A percentile compares a stretch with the other conserved stretches of the same genome.
phyloP scores from a whole-genome alignment of 2,113 vertebrate genomes.

The Echinops telfairi region DNA sequence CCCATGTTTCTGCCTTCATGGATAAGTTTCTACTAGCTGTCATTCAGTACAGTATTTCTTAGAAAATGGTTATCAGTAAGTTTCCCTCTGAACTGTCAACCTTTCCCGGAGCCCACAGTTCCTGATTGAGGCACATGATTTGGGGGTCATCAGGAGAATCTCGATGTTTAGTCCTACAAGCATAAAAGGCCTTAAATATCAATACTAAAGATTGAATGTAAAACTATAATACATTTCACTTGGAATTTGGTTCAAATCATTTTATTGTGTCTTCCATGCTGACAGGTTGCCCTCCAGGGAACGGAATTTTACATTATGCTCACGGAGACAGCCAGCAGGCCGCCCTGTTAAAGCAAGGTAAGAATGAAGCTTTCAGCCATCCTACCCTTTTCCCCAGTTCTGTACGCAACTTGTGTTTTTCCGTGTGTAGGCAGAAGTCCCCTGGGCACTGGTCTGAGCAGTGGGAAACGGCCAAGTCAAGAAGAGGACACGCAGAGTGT shows the following conservation, averaged over 20 bases:
- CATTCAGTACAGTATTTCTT: not conserved
- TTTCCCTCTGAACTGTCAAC: not conserved
- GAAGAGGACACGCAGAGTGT: conserved; percentile 88
- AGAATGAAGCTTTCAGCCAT: conserved; percentile 36
- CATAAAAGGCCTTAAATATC: conserved; percentile 1
- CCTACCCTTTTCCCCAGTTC: not conserved
- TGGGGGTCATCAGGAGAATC: conserved; percentile 16
- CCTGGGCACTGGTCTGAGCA: conserved; percentile 82
- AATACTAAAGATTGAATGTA: not conserved
- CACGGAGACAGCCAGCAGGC: conserved; percentile 88
- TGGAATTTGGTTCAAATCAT: conserved; percentile 12
- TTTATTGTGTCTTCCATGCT: conserved; percentile 59
- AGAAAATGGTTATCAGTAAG: not conserved
- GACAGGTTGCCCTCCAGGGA: conserved; percentile 89
- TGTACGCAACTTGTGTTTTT: conserved; percentile 68
- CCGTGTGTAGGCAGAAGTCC: conserved; percentile 86
- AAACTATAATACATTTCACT: not conserved
- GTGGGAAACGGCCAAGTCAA: conserved; percentile 88
- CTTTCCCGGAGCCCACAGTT: not conserved
- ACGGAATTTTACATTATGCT: conserved; percentile 87
- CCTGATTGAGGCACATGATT: not conserved
- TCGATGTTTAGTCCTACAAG: conserved; percentile 40
- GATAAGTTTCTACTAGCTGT: not conserved
- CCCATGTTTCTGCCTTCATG: not conserved
- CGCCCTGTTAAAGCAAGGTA: conserved; percentile 89